Base-by-base conservation (phyloP, 2,113 vertebrate genomes). In the Oriolus oriolus region DNA sequence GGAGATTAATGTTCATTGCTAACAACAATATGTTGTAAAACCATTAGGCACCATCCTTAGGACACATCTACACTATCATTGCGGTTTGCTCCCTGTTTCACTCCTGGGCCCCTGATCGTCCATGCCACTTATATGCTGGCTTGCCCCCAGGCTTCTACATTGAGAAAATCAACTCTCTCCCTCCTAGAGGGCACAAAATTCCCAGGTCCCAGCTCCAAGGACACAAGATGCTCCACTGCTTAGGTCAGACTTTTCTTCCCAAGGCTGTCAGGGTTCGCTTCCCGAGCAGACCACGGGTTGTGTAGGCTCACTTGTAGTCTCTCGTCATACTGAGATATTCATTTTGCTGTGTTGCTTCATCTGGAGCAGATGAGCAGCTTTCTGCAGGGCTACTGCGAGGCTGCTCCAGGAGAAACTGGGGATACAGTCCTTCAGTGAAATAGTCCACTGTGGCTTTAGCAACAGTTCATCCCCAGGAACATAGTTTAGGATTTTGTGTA, bases 101-200 rank as follows among this genome's bases (percentile, higher is more conserved):
- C 45, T 94, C 61, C 71, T 90, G 71, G 76, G 63, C 47, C 90
- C 54, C 82, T 90, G 54, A 47, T 10, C 70, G 76, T 93, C 95
- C 71, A 1, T 53, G 79, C 74, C 75, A 83, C 50, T 90, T 83
- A 66, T 2, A 49, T 16, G 13, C 30, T 86, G 86, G 71, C 84
- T 96, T 95, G 71, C 52, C 89, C 44, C 21, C 39, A 75, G 95
- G 93, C 86, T 93, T 56, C 50, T 47, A 21, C 47, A 41, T 7
- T 12, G 73, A 84, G 80, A 89, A 95, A 93, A 86, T 66, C 64
- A 71, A 61, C n/a, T 77, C 1, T 1, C 27, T 92, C 33, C 68
- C 35, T 90, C 56, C 96, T 77, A 87, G 73, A 92, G 94, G 94
- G 79, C 79, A 93, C 66, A 77, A 45, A 88, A 84, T 95, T 95